Conservation (phyloP, 2,888 invertebrate genomes). For the Cosmorhoe ocellata region DNA sequence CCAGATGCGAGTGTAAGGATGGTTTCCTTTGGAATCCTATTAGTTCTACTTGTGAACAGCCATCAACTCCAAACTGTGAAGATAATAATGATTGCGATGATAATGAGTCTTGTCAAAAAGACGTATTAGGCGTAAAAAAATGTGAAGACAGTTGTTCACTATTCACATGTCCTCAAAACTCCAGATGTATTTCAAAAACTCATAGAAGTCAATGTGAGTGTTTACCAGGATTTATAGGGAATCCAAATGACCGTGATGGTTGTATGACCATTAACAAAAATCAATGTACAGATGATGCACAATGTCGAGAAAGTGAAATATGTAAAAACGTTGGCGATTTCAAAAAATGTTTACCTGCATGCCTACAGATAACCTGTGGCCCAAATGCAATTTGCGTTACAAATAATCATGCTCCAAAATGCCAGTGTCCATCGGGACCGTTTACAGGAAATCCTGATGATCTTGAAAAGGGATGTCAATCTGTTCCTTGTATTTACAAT, state of each 20-base stretch:
- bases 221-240: slow-evolving; percentile 91
- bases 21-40: slow-evolving; percentile 93
- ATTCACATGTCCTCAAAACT: slow-evolving; percentile 92
- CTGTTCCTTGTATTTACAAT: slow-evolving; percentile 93
- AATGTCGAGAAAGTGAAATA: slow-evolving; percentile 91
- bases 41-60: slow-evolving; percentile 91
- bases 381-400: slow-evolving; percentile 94
- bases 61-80: slow-evolving; percentile 91
- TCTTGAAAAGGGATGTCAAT: slow-evolving; percentile 86
- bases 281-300: slow-evolving; percentile 89
- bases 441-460: slow-evolving; percentile 94
- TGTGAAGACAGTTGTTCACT: slow-evolving; percentile 90
- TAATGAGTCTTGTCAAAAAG: slow-evolving; percentile 89
- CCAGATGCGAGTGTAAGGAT: slow-evolving; percentile 90
- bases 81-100: slow-evolving; percentile 87
- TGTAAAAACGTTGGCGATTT: slow-evolving; percentile 85
- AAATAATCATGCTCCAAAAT: slow-evolving; percentile 94
- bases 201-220: slow-evolving; percentile 93
- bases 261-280: slow-evolving; percentile 88
- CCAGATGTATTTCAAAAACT: slow-evolving; percentile 88
- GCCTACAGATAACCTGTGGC: slow-evolving; percentile 90
- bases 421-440: slow-evolving; percentile 94
- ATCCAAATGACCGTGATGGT: slow-evolving; percentile 95
- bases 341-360: slow-evolving; percentile 89
- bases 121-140: slow-evolving; percentile 92